Evolutionary conservation across 2,797 vertebrate species (phyloP).

Genomic region (Muscicapa striata): DNA sequence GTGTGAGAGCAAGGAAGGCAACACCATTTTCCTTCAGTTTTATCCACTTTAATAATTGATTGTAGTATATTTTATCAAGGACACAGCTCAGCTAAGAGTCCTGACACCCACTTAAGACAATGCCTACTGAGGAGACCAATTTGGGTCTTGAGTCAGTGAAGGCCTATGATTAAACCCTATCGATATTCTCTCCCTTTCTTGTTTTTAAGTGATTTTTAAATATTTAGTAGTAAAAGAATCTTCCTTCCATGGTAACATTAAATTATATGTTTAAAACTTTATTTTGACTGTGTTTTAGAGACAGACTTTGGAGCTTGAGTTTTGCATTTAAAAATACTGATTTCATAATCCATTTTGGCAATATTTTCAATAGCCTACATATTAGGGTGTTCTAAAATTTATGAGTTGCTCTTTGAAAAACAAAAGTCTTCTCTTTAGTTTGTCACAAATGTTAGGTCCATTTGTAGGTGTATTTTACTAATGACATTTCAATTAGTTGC

Average conservation of each 20-base stretch:
- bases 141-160: background rate
- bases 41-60: background rate
- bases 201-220: background rate
- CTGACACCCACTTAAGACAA: background rate
- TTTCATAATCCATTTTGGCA: background rate
- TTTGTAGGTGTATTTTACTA: background rate
- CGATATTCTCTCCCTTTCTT: background rate
- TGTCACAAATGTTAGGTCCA: background rate
- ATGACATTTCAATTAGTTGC: background rate
- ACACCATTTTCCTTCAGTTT: background rate
- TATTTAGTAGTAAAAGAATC: background rate
- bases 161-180: background rate
- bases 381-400: background rate
- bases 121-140: background rate
- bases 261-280: background rate
- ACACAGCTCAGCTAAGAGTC: background rate
- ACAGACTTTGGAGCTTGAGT: background rate
- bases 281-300: background rate
- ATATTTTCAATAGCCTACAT: background rate
- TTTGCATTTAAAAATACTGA: background rate
- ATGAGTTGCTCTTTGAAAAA: background rate
- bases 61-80: fast-evolving
- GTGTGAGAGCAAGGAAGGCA: background rate
- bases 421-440: background rate
- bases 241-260: background rate